Conservation (phyloP, 2,113 vertebrate genomes). For the Mormyrus iriodes region DNA sequence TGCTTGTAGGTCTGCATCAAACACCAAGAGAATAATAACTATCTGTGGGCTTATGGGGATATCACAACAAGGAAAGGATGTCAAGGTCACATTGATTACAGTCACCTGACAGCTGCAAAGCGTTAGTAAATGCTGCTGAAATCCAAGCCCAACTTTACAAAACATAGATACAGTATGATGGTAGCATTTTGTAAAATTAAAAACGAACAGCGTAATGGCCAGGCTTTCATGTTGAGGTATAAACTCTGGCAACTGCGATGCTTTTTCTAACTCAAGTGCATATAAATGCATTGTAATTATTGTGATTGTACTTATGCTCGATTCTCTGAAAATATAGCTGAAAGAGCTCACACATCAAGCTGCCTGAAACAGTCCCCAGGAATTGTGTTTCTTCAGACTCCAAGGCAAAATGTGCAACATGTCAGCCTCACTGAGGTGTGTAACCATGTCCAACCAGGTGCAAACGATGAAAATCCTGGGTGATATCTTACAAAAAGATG, state of each 20-base stretch:
- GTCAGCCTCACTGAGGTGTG: background rate
- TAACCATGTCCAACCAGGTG: background rate
- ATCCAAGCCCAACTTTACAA: background rate
- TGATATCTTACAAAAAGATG: background rate
- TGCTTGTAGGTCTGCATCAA: conserved; percentile 15
- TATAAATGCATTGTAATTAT: background rate
- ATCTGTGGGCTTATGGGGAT: conserved; percentile 14
- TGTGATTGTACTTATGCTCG: background rate
- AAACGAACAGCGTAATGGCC: background rate
- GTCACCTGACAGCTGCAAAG: background rate
- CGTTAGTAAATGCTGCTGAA: background rate
- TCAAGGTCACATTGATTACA: conserved; percentile 17
- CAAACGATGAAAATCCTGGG: background rate
- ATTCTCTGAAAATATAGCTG: background rate
- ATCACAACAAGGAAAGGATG: conserved; percentile 5
- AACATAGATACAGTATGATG: background rate
- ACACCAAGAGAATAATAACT: conserved; percentile 18
- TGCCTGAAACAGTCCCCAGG: background rate
- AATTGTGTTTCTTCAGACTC: background rate
- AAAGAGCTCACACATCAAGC: background rate
- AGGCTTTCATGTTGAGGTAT: background rate
- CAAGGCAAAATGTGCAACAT: background rate
- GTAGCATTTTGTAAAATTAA: background rate
- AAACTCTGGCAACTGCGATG: background rate
- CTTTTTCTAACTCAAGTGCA: background rate